Base-by-base conservation (phyloP, 2,888 invertebrate genomes). In the Spodoptera exigua region DNA sequence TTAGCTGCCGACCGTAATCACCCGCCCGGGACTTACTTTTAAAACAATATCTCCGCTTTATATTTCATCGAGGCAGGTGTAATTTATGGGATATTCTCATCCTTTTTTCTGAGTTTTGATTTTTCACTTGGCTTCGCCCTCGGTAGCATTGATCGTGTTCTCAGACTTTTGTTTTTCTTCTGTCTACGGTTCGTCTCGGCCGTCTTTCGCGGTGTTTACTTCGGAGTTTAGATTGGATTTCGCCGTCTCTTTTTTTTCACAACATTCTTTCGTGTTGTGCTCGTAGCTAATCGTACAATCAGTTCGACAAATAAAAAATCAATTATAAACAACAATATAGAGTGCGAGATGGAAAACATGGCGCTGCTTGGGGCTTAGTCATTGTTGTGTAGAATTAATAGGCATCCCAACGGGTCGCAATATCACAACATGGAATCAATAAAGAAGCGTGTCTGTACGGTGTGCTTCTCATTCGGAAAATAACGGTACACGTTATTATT, bases 31-130 rank as follows among this genome's bases (percentile, higher is more conserved):
- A 89, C 87, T 86, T 86, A 87, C 88, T 91, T 89, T 92, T 91
- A 91, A 93, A 92, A 92, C 91, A 92, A 91, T 93, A 91, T 91
- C 86, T 84, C 76, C 78, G 84, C 87, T 90, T 88, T 91, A 86
- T 90, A 89, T 89, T 91, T 89, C 87, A 89, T 85, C 82, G 85
- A 78, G 83, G 86, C 92, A 93, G 93, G 92, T 92, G 93, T 90
- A 90, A 89, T 90, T 89, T 89, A 89, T 89, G 85, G 83, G 84
- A 79, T 86, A 82, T 83, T 84, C 84, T 85, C 80, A 81, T 87
- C 80, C 81, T 82, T 86, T 89, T 84, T 83, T 71, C 54, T 66
- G 73, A 82, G 81, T 86, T 89, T 89, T 88, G 88, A 89, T 89
- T 92, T 91, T 91, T 86, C 85, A 82, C 79, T 81, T 72, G 79